phyloP scores from a whole-genome alignment of 2,888 invertebrate species.

The Hypercompe scribonia region DNA sequence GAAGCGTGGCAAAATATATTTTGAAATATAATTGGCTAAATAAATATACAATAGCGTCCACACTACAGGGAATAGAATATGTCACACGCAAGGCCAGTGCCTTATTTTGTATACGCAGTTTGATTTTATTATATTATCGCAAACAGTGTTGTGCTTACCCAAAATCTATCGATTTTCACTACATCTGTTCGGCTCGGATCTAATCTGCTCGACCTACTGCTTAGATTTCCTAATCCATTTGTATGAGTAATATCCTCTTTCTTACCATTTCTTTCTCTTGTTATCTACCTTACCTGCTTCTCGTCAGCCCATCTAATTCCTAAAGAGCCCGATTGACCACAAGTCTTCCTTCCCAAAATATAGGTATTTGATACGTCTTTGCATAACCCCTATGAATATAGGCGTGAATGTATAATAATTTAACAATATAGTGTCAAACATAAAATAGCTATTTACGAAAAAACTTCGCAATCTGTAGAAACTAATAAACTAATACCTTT shows the following conservation, averaged over 20 bases:
- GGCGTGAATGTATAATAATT: not conserved
- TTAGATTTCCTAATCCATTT: not conserved
- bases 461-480: not conserved
- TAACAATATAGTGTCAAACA: not conserved
- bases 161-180: not conserved
- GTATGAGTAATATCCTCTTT: not conserved
- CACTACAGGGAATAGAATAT: slow-evolving; percentile 38
- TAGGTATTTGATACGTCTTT: not conserved
- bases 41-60: slow-evolving; percentile 33
- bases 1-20: slow-evolving; percentile 34
- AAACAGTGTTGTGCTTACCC: not conserved
- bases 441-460: not conserved
- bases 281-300: not conserved
- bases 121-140: slow-evolving; percentile 2
- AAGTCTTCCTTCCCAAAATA: no score
- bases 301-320: no score
- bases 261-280: not conserved
- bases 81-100: slow-evolving; percentile 46
- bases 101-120: slow-evolving; percentile 18
- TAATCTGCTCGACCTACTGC: not conserved
- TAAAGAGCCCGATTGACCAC: no score
- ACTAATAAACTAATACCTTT: not conserved
- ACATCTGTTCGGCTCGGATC: not conserved
- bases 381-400: not conserved
- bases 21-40: slow-evolving; percentile 37